Base-by-base conservation (phyloP, 2,888 invertebrate species). In the Alcis repandata region DNA sequence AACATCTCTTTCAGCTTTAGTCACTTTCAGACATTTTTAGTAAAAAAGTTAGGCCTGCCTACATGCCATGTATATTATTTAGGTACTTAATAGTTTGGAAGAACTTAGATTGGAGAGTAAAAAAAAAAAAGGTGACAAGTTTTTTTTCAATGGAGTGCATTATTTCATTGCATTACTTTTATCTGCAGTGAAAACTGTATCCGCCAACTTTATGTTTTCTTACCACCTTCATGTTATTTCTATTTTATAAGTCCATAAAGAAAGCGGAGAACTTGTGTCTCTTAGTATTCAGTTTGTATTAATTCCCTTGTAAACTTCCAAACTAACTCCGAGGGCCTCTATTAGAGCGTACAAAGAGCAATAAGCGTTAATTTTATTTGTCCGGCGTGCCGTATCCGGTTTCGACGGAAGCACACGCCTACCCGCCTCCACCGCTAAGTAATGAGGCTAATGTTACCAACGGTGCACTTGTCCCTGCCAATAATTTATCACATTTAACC, bases 361-460 rank as follows among this genome's bases (percentile, higher is more conserved):
- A 88, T 88, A 87, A 88, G 83, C 86, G 87, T 86, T 90, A 91
- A 90, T 91, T 91, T 91, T 89, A 91, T 92, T 92, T 90, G 90
- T 84, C 82, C 84, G 77, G 63, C 80, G 82, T 78, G 76, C 79
- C 79, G 87, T 90, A 89, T 92, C 91, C 89, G 89, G 86, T 90
- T 86, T 79, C 89, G 83, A 85, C 86, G 91, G 91, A 89, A 90
- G 87, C 83, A 81, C 89, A 86, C 91, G 88, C 91, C 90, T 87
- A 85, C 86, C 86, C 91, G 88, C 91, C 89, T 86, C 84, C 86
- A 74, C 79, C 79, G 85, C 88, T 92, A 92, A 93, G 92, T 93
- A 92, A 93, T 92, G 90, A 92, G 87, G 84, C 85, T 86, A 87
- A 83, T 85, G 85, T 87, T 88, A 88, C 88, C 84, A 59, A 77